phyloP scores from a whole-genome alignment of 64 coral and sea anemone genomes.

The Exaiptasia diaphana region DNA sequence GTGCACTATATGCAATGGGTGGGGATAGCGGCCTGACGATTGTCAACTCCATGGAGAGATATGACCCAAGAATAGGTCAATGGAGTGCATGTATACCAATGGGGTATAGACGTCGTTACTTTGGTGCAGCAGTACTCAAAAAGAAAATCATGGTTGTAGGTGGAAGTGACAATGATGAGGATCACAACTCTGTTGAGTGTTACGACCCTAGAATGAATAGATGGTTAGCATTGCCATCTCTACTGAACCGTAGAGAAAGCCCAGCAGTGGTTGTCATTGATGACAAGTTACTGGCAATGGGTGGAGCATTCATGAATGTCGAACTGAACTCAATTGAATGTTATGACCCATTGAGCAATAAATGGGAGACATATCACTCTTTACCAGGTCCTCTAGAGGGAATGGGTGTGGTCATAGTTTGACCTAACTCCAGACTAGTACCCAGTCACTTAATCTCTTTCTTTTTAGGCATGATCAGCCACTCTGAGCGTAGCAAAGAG shows the following conservation, averaged over 20 bases:
- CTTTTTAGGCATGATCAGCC: too few relatives aligned
- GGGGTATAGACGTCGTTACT: constrained; percentile 91
- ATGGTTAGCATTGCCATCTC: constrained; percentile 81
- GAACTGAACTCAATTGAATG: constrained; percentile 81
- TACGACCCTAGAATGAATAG: constrained; percentile 92
- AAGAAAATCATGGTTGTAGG: constrained; percentile 90
- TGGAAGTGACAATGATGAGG: constrained; percentile 95
- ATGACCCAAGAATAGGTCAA: constrained; percentile 85
- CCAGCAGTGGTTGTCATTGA: constrained; percentile 75
- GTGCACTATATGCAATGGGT: constrained; percentile 85
- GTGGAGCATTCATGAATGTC: constrained; percentile 88
- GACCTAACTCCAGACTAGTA: not conserved
- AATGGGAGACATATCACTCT: constrained; percentile 83
- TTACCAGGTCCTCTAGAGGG: constrained; percentile 76
- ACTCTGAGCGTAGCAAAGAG: too few relatives aligned
- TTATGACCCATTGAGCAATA: constrained; percentile 77
- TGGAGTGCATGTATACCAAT: constrained; percentile 85
- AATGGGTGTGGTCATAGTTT: constrained; percentile 85
- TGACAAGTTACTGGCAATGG: constrained; percentile 79
- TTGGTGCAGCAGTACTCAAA: constrained; percentile 85
- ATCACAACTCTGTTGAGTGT: constrained; percentile 96
- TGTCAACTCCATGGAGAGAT: constrained; percentile 79
- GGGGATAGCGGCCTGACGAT: constrained; percentile 94
- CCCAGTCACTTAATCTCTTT: too few relatives aligned
- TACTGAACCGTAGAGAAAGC: constrained; percentile 84